Evolutionary conservation across 1,140 invertebrate species (phyloP).

Genomic region (Helicoverpa armigera): DNA sequence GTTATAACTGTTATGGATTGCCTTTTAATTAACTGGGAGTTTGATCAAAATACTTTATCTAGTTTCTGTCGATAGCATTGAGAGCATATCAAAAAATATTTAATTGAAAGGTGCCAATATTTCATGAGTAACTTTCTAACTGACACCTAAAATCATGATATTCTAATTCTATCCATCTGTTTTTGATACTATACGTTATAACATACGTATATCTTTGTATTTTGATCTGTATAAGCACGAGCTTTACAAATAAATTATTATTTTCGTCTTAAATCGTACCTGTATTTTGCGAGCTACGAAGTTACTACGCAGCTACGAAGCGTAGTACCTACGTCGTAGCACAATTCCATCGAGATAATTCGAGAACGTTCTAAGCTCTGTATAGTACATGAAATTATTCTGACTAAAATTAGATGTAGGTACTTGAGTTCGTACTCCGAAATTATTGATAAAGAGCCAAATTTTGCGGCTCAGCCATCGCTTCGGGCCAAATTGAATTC

Average conservation of each 20-base stretch:
- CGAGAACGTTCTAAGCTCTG: constrained; percentile 1
- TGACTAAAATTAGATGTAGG: constrained; percentile 36
- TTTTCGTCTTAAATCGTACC: too few relatives aligned
- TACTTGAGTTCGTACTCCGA: background rate
- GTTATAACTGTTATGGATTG: too few relatives aligned
- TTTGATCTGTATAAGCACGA: background rate
- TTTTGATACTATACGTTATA: too few relatives aligned
- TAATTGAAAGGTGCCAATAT: too few relatives aligned
- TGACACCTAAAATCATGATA: background rate
- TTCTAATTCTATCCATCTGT: background rate
- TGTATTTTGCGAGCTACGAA: background rate
- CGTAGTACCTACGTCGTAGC: constrained; percentile 20
- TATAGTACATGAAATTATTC: constrained; percentile 32
- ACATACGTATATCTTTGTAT: too few relatives aligned
- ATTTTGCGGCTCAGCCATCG: constrained; percentile 31
- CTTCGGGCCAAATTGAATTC: constrained; percentile 38
- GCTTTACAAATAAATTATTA: too few relatives aligned
- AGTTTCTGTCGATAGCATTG: background rate
- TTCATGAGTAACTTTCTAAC: too few relatives aligned
- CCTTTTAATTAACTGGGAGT: too few relatives aligned
- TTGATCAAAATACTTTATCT: background rate
- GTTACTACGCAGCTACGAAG: background rate
- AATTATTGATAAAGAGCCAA: constrained; percentile 47
- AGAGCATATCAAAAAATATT: too few relatives aligned
- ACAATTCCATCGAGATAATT: background rate